Evolutionary conservation across 1,140 invertebrate species (phyloP).

Genomic region (Triops cancriformis): DNA sequence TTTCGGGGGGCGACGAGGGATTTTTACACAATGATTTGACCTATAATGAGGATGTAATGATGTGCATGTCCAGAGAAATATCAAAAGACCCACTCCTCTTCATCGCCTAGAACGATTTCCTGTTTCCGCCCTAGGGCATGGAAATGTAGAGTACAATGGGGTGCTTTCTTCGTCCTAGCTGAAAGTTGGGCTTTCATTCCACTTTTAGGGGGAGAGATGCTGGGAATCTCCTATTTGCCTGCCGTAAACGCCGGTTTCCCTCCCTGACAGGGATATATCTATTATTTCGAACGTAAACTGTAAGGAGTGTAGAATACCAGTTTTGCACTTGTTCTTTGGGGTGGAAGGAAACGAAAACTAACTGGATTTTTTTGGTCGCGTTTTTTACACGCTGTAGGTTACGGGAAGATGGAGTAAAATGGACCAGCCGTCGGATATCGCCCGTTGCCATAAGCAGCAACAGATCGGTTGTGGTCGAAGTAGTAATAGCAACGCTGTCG

Average conservation of each 20-base stretch:
- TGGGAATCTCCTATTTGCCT: background rate
- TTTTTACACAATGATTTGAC: background rate
- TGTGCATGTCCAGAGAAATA: background rate
- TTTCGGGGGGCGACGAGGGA: background rate
- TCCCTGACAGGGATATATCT: no score
- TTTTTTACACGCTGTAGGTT: background rate
- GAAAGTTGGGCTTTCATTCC: background rate
- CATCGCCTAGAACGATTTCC: slow-evolving; percentile 8
- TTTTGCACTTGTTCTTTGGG: no score
- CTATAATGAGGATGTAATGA: slow-evolving; percentile 10
- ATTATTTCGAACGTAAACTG: no score
- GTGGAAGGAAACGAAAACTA: background rate
- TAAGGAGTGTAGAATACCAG: no score
- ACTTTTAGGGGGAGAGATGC: background rate
- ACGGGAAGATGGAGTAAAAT: background rate
- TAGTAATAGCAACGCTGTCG: background rate
- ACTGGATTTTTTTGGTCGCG: background rate
- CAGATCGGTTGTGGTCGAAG: slow-evolving; percentile 8
- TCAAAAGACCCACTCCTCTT: background rate
- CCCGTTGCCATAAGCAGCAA: background rate
- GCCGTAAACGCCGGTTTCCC: background rate
- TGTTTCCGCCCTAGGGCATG: background rate
- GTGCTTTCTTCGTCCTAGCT: background rate
- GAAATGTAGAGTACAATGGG: slow-evolving; percentile 5
- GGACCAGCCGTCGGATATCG: background rate